phyloP scores from a whole-genome alignment of 2,113 vertebrate species.

The Thunnus maccoyii region DNA sequence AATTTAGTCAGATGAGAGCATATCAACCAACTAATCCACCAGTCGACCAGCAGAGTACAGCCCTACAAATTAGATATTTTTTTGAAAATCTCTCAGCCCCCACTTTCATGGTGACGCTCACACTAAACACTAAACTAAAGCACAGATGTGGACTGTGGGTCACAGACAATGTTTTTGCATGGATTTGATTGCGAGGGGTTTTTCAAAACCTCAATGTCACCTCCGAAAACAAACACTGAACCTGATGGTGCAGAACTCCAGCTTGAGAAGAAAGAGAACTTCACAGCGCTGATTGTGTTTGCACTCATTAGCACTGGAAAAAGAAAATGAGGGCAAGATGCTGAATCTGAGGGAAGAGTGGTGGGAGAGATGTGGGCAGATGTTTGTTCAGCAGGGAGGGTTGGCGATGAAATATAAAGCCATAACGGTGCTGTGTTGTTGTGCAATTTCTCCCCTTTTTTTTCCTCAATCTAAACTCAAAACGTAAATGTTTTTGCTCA shows the following conservation, averaged over 20 bases:
- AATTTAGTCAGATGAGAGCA: no score
- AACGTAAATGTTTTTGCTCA: constrained; percentile 20
- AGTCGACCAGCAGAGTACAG: no score
- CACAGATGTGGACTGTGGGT: no score
- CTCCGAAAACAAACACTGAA: constrained; percentile 9
- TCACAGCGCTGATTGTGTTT: constrained; percentile 4
- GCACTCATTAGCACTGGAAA: constrained; percentile 1
- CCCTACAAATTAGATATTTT: no score
- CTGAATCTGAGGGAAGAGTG: not conserved
- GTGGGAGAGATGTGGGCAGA: constrained; percentile 6
- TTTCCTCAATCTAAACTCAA: constrained; percentile 6
- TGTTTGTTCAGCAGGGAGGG: constrained; percentile 5
- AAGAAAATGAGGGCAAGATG: not conserved
- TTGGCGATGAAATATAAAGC: constrained; percentile 7
- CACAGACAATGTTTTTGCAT: not conserved
- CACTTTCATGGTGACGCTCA: no score
- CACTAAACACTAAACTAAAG: no score
- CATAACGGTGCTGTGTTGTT: not conserved
- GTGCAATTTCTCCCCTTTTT: not conserved
- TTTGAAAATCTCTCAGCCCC: no score
- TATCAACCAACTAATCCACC: no score
- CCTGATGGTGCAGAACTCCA: not conserved
- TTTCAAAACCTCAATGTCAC: not conserved
- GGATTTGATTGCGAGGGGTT: not conserved
- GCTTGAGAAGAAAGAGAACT: not conserved